Conservation (phyloP, 2,113 vertebrate genomes). For the Bucco capensis region DNA sequence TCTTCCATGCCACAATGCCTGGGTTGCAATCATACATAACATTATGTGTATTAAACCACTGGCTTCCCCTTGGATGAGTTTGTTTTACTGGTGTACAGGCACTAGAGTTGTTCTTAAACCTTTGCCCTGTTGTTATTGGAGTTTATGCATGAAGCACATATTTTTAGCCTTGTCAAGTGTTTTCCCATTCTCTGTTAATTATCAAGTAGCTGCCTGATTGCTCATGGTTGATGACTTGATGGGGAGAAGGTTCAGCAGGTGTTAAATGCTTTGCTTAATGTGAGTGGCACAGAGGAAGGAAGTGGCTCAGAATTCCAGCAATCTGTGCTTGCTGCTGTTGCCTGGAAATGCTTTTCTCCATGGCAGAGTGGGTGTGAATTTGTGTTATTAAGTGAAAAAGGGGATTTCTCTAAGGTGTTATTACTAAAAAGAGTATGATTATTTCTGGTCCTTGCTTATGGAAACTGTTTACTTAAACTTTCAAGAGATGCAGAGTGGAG, state of each 20-base stretch:
- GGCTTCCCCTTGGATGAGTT: background rate
- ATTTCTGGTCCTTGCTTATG: background rate
- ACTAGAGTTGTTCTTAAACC: background rate
- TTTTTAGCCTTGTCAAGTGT: constrained; percentile 71
- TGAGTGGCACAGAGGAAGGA: constrained; percentile 6
- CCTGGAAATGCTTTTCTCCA: background rate
- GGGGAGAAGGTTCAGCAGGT: constrained; percentile 54
- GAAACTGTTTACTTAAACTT: constrained; percentile 11
- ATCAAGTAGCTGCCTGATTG: constrained; percentile 74
- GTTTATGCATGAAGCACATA: constrained; percentile 49
- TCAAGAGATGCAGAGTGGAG: background rate
- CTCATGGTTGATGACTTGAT: constrained; percentile 61
- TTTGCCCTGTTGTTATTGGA: constrained; percentile 23
- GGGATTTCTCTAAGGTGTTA: background rate
- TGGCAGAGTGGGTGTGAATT: background rate
- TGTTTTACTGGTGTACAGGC: background rate
- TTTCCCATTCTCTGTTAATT: constrained; percentile 64
- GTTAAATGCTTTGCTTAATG: constrained; percentile 31
- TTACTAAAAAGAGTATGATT: background rate
- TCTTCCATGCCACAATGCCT: background rate
- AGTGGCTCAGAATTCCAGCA: background rate
- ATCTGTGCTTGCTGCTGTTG: background rate
- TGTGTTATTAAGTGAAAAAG: constrained; percentile 15
- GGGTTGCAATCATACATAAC: background rate
- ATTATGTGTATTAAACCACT: background rate